Conservation (phyloP, 2,888 invertebrate genomes). For the Drosophila histrio region DNA sequence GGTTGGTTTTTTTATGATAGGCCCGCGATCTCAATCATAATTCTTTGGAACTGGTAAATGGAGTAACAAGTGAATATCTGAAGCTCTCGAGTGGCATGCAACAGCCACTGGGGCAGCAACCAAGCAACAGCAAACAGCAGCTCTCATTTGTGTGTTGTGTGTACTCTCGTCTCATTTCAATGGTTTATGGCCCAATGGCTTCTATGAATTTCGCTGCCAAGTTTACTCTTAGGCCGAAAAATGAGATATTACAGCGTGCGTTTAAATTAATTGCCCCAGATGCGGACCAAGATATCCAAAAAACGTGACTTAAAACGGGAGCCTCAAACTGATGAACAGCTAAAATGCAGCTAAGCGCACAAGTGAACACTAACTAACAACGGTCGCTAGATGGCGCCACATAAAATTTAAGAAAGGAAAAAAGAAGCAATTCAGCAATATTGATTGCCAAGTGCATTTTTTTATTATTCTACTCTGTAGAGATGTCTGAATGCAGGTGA, state of each 20-base stretch:
- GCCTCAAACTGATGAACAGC: slow-evolving; percentile 41
- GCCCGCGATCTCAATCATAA: slow-evolving; percentile 78
- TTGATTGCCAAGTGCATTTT: slow-evolving; percentile 9
- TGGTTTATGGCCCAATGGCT: slow-evolving; percentile 62
- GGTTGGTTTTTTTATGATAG: slow-evolving; percentile 56
- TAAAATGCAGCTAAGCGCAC: slow-evolving; percentile 17
- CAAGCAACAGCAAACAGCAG: too few relatives aligned
- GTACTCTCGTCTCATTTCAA: slow-evolving; percentile 50
- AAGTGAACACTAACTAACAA: slow-evolving; percentile 20
- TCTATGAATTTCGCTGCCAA: slow-evolving; percentile 63
- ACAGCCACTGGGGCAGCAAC: too few relatives aligned
- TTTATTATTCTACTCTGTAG: not conserved
- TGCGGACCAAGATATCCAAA: slow-evolving; percentile 59
- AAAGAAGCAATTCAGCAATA: not conserved
- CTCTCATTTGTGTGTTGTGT: slow-evolving; percentile 17
- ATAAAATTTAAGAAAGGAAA: slow-evolving; percentile 17
- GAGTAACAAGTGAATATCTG: slow-evolving; percentile 77
- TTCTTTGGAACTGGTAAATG: slow-evolving; percentile 78
- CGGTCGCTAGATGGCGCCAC: slow-evolving; percentile 50
- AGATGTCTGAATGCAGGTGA: not conserved
- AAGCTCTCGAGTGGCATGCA: slow-evolving; percentile 31
- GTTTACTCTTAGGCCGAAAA: slow-evolving; percentile 57
- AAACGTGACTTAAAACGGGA: slow-evolving; percentile 62
- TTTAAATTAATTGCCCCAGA: slow-evolving; percentile 75
- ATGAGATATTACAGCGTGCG: slow-evolving; percentile 74